Conservation (phyloP, 2,888 invertebrate genomes). For the Drosophila histrio region DNA sequence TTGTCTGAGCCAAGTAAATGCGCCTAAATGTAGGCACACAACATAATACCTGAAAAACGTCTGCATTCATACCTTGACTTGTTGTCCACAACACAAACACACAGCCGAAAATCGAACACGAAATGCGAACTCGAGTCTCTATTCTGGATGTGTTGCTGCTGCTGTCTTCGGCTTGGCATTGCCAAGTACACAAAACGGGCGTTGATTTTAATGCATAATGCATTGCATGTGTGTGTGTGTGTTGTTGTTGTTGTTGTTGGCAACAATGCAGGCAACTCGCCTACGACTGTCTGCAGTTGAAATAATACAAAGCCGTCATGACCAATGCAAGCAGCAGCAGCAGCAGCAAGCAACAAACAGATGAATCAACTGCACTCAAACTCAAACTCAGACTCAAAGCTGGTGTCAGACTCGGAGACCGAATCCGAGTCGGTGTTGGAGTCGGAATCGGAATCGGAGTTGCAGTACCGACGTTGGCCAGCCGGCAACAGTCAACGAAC, state of each 20-base stretch:
- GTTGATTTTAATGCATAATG: conserved; percentile 83
- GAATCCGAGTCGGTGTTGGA: conserved; percentile 18
- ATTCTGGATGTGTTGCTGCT: conserved; percentile 34
- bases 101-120: conserved; percentile 35
- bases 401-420: conserved; percentile 16
- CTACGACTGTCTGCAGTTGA: conserved; percentile 65
- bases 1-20: conserved; percentile 17
- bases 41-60: conserved; percentile 4
- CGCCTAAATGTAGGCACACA: conserved; percentile 58
- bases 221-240: conserved; percentile 41
- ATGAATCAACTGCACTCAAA: conserved; percentile 51
- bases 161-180: conserved; percentile 58
- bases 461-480: conserved; percentile 48
- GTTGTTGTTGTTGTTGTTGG: conserved; percentile 28
- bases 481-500: conserved; percentile 73
- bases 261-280: conserved; percentile 48
- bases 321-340: conserved; percentile 53
- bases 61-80: conserved; percentile 43
- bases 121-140: conserved; percentile 34
- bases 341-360: conserved; percentile 32
- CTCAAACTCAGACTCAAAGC: conserved; percentile 22
- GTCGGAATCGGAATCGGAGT: conserved; percentile 15
- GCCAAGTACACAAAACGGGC: conserved; percentile 72
- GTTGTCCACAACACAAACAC: conserved; percentile 7
- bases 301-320: conserved; percentile 68